Conservation (phyloP, 2,113 vertebrate species). For the Smithornis capensis region DNA sequence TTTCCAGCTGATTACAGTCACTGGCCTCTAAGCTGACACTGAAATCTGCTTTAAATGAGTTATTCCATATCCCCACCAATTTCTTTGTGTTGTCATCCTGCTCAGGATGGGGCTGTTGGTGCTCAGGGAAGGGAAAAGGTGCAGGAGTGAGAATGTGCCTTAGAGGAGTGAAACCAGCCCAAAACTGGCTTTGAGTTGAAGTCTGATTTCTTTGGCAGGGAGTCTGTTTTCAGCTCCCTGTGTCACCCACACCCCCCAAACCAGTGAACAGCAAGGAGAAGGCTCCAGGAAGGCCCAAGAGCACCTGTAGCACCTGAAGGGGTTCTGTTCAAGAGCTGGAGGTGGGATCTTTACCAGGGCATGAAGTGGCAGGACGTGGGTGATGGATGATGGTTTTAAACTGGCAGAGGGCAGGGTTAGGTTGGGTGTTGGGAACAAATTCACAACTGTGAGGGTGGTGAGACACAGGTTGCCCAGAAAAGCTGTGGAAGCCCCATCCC, state of each 20-base stretch:
- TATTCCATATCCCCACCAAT: neutral
- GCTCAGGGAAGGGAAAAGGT: neutral
- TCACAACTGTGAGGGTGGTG: neutral
- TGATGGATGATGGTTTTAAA: neutral
- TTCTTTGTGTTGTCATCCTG: neutral
- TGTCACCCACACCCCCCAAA: rapidly evolving
- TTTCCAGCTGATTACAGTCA: conserved; percentile 2
- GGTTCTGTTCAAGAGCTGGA: neutral
- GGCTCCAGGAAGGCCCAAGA: neutral
- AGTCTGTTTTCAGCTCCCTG: rapidly evolving
- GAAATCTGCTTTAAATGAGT: neutral
- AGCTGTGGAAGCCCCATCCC: neutral
- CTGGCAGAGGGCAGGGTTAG: neutral
- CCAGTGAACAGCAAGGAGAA: rapidly evolving
- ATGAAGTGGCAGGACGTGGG: rapidly evolving
- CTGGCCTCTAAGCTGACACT: neutral
- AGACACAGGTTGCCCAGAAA: neutral
- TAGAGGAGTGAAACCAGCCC: neutral
- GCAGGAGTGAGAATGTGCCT: rapidly evolving
- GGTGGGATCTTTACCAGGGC: too few relatives aligned
- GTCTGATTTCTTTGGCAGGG: neutral
- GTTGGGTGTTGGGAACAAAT: neutral
- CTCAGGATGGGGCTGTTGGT: neutral
- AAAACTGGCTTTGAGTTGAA: neutral
- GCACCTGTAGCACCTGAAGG: neutral